phyloP scores from a whole-genome alignment of 1,140 invertebrate genomes.

The Conopomorpha cramerella region DNA sequence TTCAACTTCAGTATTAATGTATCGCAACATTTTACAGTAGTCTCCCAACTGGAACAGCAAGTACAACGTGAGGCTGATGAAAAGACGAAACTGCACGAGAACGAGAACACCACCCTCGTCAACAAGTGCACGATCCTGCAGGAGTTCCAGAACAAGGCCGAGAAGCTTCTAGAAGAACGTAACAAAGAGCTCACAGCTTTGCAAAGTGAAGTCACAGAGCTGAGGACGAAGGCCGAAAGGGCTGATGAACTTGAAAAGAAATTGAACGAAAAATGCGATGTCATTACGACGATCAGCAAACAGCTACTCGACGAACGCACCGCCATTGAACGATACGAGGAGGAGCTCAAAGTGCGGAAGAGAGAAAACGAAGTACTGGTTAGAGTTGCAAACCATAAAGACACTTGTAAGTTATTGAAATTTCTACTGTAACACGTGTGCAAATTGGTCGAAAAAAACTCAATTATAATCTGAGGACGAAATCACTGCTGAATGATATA shows the following conservation, averaged over 20 bases:
- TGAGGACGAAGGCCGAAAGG: slow-evolving; percentile 6
- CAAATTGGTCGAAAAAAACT: no score
- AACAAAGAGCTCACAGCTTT: slow-evolving; percentile 18
- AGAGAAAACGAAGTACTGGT: slow-evolving; percentile 13
- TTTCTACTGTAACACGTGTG: no score
- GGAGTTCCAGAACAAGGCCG: slow-evolving; percentile 19
- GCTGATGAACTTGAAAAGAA: slow-evolving; percentile 5
- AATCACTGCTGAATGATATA: no score
- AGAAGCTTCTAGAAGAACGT: slow-evolving; percentile 16
- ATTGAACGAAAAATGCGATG: slow-evolving; percentile 15
- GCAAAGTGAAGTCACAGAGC: slow-evolving; percentile 12
- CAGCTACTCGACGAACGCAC: slow-evolving; percentile 17
- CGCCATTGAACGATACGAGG: slow-evolving; percentile 9
- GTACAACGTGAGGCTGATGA: slow-evolving; percentile 10
- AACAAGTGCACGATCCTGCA: slow-evolving; percentile 21
- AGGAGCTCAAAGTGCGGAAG: slow-evolving; percentile 13
- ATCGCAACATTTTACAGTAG: slow-evolving; percentile 14
- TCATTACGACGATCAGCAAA: slow-evolving; percentile 16
- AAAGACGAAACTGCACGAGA: slow-evolving; percentile 11
- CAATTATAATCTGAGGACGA: no score
- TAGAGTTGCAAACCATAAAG: slow-evolving; percentile 15
- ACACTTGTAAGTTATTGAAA: slow-evolving; percentile 21
- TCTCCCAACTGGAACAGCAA: slow-evolving; percentile 14
- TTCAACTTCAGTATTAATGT: not conserved
- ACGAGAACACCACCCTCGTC: slow-evolving; percentile 13